These are phyloP conservation scores for Rhodophaea formosa DNA, from an alignment of 2,888 invertebrate genomes.

Conservation along the genomic window DNA sequence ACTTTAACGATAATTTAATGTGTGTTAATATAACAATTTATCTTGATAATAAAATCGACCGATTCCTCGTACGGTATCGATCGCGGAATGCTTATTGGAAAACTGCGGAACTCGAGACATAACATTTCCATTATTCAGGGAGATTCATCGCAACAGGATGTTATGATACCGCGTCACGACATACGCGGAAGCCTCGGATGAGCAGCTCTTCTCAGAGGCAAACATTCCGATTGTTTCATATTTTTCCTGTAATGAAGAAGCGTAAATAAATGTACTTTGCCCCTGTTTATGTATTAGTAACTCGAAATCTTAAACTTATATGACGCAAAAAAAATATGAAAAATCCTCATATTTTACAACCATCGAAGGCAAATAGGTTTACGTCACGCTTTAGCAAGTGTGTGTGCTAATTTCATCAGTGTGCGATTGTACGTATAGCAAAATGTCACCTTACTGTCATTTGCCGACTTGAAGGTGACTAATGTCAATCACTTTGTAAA, in stretches of 20 bases:
- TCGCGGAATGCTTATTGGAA: slow-evolving; percentile 45
- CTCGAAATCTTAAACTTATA: not conserved
- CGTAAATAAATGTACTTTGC: not conserved
- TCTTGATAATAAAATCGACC: slow-evolving; percentile 18
- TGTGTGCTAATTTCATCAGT: slow-evolving; percentile 55
- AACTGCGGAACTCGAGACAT: slow-evolving; percentile 36
- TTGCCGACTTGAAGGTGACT: slow-evolving; percentile 46
- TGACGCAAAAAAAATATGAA: slow-evolving; percentile 2
- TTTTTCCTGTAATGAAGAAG: slow-evolving; percentile 24
- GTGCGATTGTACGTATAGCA: slow-evolving; percentile 2
- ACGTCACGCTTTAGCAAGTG: slow-evolving; percentile 45
- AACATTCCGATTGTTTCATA: slow-evolving; percentile 46
- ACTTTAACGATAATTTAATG: slow-evolving; percentile 58
- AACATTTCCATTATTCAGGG: slow-evolving; percentile 39
- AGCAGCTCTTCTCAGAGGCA: slow-evolving; percentile 40
- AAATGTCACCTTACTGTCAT: slow-evolving; percentile 57
- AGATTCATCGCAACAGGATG: slow-evolving; percentile 55
- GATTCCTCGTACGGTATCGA: slow-evolving; percentile 38
- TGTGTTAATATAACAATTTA: slow-evolving; percentile 32
- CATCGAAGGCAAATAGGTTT: slow-evolving; percentile 24
- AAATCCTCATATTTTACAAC: not conserved
- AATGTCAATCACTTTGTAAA: slow-evolving; percentile 32
- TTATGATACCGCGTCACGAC: slow-evolving; percentile 38
- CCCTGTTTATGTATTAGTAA: slow-evolving; percentile 5
- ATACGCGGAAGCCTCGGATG: slow-evolving; percentile 40